Evolutionary conservation across 1,140 invertebrate species (phyloP), one percentile per base, ranked within the genome.

Genomic region (Sycophila sp.): DNA sequence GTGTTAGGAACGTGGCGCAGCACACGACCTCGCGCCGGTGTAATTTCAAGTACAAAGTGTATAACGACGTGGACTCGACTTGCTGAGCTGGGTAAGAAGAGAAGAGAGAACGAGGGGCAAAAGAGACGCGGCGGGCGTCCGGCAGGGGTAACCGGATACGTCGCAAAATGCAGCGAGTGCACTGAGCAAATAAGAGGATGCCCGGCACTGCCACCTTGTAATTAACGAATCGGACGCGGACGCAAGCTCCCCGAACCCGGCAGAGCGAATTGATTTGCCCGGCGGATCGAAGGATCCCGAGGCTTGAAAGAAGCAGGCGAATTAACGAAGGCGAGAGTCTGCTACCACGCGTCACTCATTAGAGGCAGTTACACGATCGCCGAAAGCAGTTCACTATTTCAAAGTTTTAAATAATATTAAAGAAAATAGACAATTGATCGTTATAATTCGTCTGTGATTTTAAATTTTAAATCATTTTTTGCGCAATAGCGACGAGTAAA

Each of bases 171-270:
- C 40, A 45, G 17, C 40, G 19, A 19, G 1, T 45, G 40, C 17
- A 45, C n/a, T 13, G 47, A 51, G 19, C 24, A 26, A 26, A 51
- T 51, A 51, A 45, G 47, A 51, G 47, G 24, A 51, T 13, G 47
- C 22, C 4, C 19, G 22, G 19, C 5, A 11, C 4, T 7, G 5
- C 11, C 24, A 51, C 8, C n/a, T 22, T 51, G 47, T 51, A 51
- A 53, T 53, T 53, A 53, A 30, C 49, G 49, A 30, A 53, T 15
- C 15, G 49, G n/a, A n/a, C n/a, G n/a, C n/a, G n/a, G n/a, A n/a
- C n/a, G n/a, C n/a, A n/a, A n/a, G n/a, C 26, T 53, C 24, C 28
- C 49, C 22, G 49, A 30, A 53, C 28, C 49, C 4, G 49, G 6
- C 19, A 47, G 42, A 7, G 17, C 42, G 26, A 51, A 51, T 51